phyloP scores from a whole-genome alignment of 1,140 invertebrate genomes.

The Macrobrachium rosenbergii region DNA sequence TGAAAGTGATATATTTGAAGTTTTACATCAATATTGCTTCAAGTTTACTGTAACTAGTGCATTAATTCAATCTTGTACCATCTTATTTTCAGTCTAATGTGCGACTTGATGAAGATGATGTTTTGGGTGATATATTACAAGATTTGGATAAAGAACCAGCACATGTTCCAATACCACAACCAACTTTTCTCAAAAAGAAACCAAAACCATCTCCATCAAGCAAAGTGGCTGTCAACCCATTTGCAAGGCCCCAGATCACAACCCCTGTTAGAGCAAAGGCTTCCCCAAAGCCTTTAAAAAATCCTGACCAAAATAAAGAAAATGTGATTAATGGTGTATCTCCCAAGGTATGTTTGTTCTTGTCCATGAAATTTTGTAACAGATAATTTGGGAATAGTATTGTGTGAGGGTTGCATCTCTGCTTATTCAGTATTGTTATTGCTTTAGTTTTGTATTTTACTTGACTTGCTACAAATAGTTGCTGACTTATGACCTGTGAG shows the following conservation, averaged over 20 bases:
- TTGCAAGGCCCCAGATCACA: slow-evolving; percentile 34
- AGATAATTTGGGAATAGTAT: neutral
- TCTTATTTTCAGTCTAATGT: slow-evolving; percentile 32
- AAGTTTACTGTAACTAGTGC: neutral
- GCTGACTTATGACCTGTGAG: too few relatives aligned
- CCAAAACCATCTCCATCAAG: slow-evolving; percentile 1
- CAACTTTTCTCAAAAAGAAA: slow-evolving; percentile 45
- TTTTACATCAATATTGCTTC: neutral
- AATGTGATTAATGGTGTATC: neutral
- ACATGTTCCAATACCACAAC: slow-evolving; percentile 46
- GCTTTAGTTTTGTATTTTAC: too few relatives aligned
- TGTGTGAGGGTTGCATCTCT: too few relatives aligned
- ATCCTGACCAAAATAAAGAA: neutral
- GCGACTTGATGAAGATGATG: slow-evolving; percentile 50
- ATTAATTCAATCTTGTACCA: neutral
- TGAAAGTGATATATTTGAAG: too few relatives aligned
- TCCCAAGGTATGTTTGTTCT: slow-evolving; percentile 30
- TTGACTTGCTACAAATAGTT: too few relatives aligned
- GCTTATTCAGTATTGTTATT: too few relatives aligned
- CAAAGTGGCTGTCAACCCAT: slow-evolving; percentile 40
- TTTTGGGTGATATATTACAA: slow-evolving; percentile 56
- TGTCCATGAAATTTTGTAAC: neutral
- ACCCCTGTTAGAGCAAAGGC: slow-evolving; percentile 30
- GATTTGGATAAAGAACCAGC: slow-evolving; percentile 28
- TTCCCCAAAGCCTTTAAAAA: slow-evolving; percentile 19